Evolutionary conservation across 2,797 vertebrate genomes (phyloP), one percentile per base, ranked within the genome.

Genomic region (Remorina albescens): DNA sequence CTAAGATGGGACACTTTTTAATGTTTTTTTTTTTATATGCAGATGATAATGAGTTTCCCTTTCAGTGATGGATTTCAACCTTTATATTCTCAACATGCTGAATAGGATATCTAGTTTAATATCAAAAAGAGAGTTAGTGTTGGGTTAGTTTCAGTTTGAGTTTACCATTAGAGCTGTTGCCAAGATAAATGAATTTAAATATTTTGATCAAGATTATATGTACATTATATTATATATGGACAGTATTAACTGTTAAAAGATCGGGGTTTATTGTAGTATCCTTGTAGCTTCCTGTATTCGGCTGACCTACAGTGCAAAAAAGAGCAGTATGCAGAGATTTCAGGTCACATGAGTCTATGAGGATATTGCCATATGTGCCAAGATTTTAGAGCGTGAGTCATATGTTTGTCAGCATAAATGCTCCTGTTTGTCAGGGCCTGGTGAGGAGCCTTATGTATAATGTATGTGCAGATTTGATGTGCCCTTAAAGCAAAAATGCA

Each of bases 371-470:
- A 60, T 44, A 55, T 66, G 59, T 68, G 37, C 41, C 39, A 63
- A 51, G 32, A 63, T 46, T 57, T 51, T 56, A 56, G 50, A 39
- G 25, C 39, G 39, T 21, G 25, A 58, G 60, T 67, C 66, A 64
- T 26, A 61, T 62, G 61, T 73, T 66, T 4, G 36, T 74, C 53
- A 26, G 66, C 58, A 63, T 74, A 41, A 66, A 39, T 55, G 39
- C 23, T 42, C 26, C 49, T 1, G 15, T 39, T 50, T 72, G 81
- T 72, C 61, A 72, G 64, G 56, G 13, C n/a, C 39, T 13, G 64
- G 70, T 70, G 39, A 66, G 46, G 34, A 54, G 19, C 51, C 58
- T 16, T 25, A 74, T 71, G 54, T 49, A 78, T 82, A 64, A 74
- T 72, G 41, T 34, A 66, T 75, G 50, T 72, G 67, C 67, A 69